Percentiles rank a stretch among this genome's conserved stretches.
phyloP scores from a whole-genome alignment of 2,113 vertebrate species.

The Silurus meridionalis region DNA sequence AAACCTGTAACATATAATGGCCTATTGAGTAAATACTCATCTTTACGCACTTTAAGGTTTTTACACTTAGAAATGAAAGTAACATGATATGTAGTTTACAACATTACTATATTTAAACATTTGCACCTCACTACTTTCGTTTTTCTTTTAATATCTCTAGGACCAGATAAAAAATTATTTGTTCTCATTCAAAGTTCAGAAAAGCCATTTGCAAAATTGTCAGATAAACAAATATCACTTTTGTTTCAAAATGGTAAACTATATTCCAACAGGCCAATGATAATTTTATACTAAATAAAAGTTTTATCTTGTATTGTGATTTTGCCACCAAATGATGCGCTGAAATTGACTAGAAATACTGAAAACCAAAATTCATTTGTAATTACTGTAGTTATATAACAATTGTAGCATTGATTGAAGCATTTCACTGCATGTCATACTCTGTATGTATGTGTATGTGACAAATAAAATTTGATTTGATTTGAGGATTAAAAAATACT shows the following conservation, averaged over 20 bases:
- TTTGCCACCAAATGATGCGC: neutral
- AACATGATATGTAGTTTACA: too few species aligned
- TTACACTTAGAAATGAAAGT: neutral
- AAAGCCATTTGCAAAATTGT: neutral
- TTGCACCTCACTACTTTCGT: neutral
- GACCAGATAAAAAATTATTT: neutral
- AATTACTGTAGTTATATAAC: too few species aligned
- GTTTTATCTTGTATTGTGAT: neutral
- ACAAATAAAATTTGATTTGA: too few species aligned
- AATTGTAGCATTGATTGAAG: too few species aligned
- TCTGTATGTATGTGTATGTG: too few species aligned
- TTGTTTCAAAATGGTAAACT: neutral
- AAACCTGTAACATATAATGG: neutral
- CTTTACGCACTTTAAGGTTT: neutral
- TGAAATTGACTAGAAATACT: neutral
- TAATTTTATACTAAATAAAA: neutral
- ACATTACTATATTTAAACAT: neutral
- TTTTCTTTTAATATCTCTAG: neutral
- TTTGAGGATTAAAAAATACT: too few species aligned
- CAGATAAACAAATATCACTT: neutral
- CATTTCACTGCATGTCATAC: too few species aligned
- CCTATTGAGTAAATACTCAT: neutral
- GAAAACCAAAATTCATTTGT: neutral
- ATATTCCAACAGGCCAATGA: neutral
- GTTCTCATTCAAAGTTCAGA: neutral